Base-by-base conservation (phyloP, 2,888 invertebrate genomes). In the Scaptomyza caliginosa region DNA sequence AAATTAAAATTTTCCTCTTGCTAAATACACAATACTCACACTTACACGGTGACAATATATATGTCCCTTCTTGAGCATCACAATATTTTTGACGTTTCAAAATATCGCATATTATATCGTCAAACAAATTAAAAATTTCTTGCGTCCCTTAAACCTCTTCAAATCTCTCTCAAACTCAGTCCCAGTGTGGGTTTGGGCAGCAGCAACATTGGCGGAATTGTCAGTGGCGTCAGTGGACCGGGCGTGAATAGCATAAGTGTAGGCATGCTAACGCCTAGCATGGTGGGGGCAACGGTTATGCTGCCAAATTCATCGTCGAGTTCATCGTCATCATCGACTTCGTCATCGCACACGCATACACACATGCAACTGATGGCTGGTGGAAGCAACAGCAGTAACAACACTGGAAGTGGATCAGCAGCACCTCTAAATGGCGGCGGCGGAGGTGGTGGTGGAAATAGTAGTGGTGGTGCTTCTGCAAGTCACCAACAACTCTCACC, bases 401-500 rank as follows among this genome's bases (percentile, higher is more conserved):
- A 32, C 32, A 32, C 65, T 54, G 85, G 78, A 64, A 78, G 70
- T 17, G 78, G 70, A 81, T 24, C 60, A 28, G 48, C 42, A 50
- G 23, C 66, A 46, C 28, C 71, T 32, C 11, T 70, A n/a, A 82
- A 74, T 60, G 65, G 76, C 42, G 52, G 55, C 7, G 54, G 40
- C 6, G 60, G 46, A 2, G 54, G 55, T 4, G 48, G 30, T 8
- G 56, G 30, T 23, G 51, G n/a, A n/a, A n/a, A n/a, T n/a, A n/a
- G 46, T 6, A 43, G 57, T 45, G 69, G 71, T 24, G 81, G 77
- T 23, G 88, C 90, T 91, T 77, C 92, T 91, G 78, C 92, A 90
- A 84, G 96, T 96, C 93, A 96, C 88, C 91, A 92, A 77, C 92
- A 92, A 77, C 91, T 92, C 71, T 93, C 94, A 85, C 95, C 95